phyloP scores from a whole-genome alignment of 2,888 invertebrate genomes.

The Hypolimnas misippus region DNA sequence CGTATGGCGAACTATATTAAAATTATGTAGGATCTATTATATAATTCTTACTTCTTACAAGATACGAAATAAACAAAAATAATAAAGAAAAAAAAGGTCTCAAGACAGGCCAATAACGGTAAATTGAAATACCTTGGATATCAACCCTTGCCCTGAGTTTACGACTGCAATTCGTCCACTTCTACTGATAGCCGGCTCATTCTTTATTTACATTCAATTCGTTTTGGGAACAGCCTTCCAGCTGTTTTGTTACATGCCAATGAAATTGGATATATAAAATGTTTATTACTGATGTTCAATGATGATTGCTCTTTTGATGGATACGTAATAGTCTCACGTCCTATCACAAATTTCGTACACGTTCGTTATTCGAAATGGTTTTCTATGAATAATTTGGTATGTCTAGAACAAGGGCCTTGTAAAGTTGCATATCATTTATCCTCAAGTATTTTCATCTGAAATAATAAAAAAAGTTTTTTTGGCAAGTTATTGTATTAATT shows the following conservation, averaged over 20 bases:
- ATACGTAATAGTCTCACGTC: background rate
- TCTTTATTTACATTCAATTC: constrained; percentile 29
- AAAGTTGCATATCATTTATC: no score
- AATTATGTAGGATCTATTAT: no score
- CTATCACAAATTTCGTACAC: no score
- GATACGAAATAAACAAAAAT: background rate
- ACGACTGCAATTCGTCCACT: constrained; percentile 33
- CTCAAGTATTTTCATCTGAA: no score
- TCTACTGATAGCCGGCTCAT: constrained; percentile 27
- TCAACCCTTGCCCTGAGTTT: constrained; percentile 24
- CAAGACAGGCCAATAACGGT: constrained; percentile 24
- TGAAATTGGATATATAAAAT: constrained; percentile 7
- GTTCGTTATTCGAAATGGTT: no score
- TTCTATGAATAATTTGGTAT: no score
- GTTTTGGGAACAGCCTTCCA: constrained; percentile 8
- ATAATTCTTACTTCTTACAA: no score
- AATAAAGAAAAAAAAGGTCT: constrained; percentile 13
- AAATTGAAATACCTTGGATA: constrained; percentile 30
- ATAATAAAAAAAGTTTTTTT: no score
- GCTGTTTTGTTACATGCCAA: constrained; percentile 10
- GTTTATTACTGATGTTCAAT: background rate
- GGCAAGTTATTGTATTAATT: no score
- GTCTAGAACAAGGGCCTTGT: no score
- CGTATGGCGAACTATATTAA: no score
- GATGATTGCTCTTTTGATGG: background rate